Conservation (phyloP, 2,797 vertebrate species). For the Aplochiton taeniatus region DNA sequence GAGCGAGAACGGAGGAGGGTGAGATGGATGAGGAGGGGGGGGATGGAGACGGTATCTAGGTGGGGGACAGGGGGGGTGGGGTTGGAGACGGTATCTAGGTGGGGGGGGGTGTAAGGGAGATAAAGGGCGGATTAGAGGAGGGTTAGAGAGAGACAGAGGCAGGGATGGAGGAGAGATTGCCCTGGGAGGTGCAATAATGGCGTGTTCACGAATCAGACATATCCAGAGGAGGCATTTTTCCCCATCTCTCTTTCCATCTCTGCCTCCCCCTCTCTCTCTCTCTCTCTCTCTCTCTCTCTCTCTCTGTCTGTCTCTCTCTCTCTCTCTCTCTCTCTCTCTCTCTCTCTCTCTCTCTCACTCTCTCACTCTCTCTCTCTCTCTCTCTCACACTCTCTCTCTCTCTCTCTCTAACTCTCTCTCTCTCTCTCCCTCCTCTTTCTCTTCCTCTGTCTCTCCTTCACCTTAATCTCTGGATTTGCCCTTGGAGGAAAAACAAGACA, state of each 20-base stretch:
- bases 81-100: background rate
- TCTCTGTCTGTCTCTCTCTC: conserved; percentile 25
- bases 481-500: no score
- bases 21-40: conserved; percentile 32
- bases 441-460: no score
- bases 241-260: background rate
- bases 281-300: background rate
- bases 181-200: background rate
- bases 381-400: no score
- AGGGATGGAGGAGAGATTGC: conserved; percentile 26
- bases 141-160: conserved; percentile 28
- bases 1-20: conserved; percentile 20
- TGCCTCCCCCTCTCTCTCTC: background rate
- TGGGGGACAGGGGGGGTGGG: conserved; percentile 29
- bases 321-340: conserved; percentile 31
- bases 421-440: conserved; percentile 51
- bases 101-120: conserved; percentile 24
- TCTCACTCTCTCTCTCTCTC: background rate
- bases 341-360: background rate
- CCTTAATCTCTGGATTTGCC: no score
- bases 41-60: background rate
- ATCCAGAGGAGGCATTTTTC: conserved; percentile 1
- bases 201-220: conserved; percentile 22
- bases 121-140: background rate
- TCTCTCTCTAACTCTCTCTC: background rate